Evolutionary conservation across 2,888 invertebrate genomes (phyloP), one percentile per base, ranked within the genome.

Genomic region (Papilio demoleus): DNA sequence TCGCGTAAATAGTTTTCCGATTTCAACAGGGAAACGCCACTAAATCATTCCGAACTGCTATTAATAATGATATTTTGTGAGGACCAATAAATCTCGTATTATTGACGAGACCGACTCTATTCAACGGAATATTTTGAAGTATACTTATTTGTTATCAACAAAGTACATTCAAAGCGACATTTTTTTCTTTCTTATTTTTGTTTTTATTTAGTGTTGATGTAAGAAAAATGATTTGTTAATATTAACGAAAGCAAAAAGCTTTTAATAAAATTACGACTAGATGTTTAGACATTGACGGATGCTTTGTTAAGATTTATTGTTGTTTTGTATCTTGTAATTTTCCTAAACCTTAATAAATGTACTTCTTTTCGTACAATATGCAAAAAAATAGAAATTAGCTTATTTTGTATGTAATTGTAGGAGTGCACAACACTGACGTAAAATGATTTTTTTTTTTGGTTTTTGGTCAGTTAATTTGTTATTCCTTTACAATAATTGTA

Each of bases 51-150:
- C 61, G 36, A 40, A 61, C 47, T 61, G 61, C 50, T 66, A 67
- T 67, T 67, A 67, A 67, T 67, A 60, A 61, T 53, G 67, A 67
- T 58, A 45, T 58, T 67, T 67, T 36, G 45, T 56, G 56, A 47
- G 58, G 34, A 62, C 24, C 62, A 62, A 62, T 67, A 60, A 67
- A 67, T 67, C 67, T 67, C 50, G 12, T 53, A 24, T 47, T 66
- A 66, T 61, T 67, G 60, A 66, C 65, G 59, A 61, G 61, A 67
- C 19, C 4, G 47, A 34, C 11, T 40, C 19, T 31, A 40, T 47
- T 66, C 36, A 36, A 12, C n/a, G 3, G 17, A 42, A 17, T 17
- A 56, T 60, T 50, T 47, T 36, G 59, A 60, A 34, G 22, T 47
- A 60, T 65, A 58, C 47, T 63, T 65, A n/a, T 58, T 58, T 59